Conservation (phyloP, 2,888 invertebrate species). For the Capitulum mitella region DNA sequence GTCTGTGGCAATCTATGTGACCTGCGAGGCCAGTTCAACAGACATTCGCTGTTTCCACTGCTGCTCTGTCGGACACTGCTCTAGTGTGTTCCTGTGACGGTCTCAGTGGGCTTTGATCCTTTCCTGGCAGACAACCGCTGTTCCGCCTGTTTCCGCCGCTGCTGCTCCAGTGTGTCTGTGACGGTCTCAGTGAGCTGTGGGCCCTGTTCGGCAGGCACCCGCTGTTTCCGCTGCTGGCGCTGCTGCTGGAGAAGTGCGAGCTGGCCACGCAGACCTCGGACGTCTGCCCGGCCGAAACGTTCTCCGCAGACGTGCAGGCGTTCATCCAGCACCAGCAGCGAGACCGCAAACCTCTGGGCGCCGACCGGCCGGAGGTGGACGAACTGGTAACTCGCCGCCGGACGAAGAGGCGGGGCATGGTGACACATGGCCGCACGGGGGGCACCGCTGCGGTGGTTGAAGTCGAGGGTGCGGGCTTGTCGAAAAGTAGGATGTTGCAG, state of each 20-base stretch:
- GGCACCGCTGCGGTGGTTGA: neutral
- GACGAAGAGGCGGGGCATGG: neutral
- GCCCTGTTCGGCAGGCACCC: constrained; percentile 75
- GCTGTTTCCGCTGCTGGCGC: constrained; percentile 80
- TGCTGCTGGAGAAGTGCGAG: constrained; percentile 93
- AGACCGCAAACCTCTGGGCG: constrained; percentile 71
- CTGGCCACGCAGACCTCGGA: constrained; percentile 88
- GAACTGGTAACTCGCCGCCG: constrained; percentile 60
- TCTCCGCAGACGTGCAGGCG: constrained; percentile 76
- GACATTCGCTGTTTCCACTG: neutral
- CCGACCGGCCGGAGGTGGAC: constrained; percentile 89
- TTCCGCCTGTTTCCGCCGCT: too few relatives aligned
- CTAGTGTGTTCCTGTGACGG: neutral
- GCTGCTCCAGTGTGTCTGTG: too few relatives aligned
- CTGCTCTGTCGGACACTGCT: neutral
- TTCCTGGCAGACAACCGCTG: neutral
- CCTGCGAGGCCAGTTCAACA: too few relatives aligned
- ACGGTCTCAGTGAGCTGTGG: too few relatives aligned
- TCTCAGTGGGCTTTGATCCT: neutral
- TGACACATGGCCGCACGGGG: neutral
- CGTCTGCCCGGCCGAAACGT: constrained; percentile 73
- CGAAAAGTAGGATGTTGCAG: too few relatives aligned
- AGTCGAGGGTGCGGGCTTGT: neutral
- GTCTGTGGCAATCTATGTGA: too few relatives aligned
- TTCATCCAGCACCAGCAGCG: constrained; percentile 84